These are phyloP conservation scores for Saturnia japonica DNA, from an alignment of 2,888 invertebrate genomes.

Conservation along the genomic window DNA sequence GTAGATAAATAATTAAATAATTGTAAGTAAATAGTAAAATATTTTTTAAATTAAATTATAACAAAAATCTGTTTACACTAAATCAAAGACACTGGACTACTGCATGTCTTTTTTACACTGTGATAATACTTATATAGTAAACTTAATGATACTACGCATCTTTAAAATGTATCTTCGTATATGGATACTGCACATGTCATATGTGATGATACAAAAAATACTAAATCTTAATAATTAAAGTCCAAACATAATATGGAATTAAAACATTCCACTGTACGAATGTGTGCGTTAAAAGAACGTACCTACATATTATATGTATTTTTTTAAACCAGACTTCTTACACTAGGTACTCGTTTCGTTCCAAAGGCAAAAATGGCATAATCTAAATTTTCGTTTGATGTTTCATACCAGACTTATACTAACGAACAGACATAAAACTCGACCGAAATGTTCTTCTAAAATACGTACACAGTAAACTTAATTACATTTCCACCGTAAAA, in stretches of 20 bases:
- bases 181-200: not conserved
- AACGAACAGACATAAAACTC: slow-evolving; percentile 22
- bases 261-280: not conserved
- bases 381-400: slow-evolving; percentile 20
- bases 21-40: too few species aligned
- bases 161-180: not conserved
- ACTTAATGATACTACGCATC: not conserved
- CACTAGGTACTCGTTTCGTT: slow-evolving; percentile 10
- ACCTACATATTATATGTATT: not conserved
- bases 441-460: slow-evolving; percentile 29
- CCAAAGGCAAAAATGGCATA: slow-evolving; percentile 19
- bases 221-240: not conserved
- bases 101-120: too few species aligned
- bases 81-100: too few species aligned
- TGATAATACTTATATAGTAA: too few species aligned
- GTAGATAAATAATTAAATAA: too few species aligned
- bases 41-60: too few species aligned
- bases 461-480: slow-evolving; percentile 29
- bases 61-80: too few species aligned
- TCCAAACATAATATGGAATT: not conserved
- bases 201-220: not conserved
- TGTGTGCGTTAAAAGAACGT: not conserved
- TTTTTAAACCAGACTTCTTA: slow-evolving; percentile 1
- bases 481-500: slow-evolving; percentile 28
- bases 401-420: slow-evolving; percentile 21